Percentiles rank a stretch among this genome's conserved stretches.
These are phyloP conservation scores for Drosophila neotestacea DNA, from an alignment of 2,888 invertebrate species.

Conservation along the genomic window DNA sequence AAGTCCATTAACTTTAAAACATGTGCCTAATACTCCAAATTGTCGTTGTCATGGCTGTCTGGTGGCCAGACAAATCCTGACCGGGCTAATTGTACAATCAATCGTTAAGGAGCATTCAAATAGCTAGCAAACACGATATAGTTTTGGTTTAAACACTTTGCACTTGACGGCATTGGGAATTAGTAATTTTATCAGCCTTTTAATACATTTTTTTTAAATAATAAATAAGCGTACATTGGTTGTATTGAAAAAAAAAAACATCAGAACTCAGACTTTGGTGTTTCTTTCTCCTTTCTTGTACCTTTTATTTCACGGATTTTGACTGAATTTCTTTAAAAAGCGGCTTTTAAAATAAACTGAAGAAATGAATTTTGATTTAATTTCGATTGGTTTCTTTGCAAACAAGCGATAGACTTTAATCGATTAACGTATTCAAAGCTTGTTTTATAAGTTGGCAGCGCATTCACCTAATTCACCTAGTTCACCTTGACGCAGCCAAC, in stretches of 20 bases:
- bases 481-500: slow-evolving; percentile 36
- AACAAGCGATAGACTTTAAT: background rate
- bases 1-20: slow-evolving; percentile 39
- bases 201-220: no score
- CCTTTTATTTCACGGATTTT: no score
- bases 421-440: background rate
- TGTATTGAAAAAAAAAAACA: no score
- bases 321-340: no score
- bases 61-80: slow-evolving; percentile 58
- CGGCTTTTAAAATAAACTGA: no score
- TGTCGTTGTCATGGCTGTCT: slow-evolving; percentile 58
- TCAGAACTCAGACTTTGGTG: no score
- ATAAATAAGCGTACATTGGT: no score
- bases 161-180: background rate
- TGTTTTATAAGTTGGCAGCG: slow-evolving; percentile 7
- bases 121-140: background rate
- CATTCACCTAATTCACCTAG: background rate
- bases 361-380: no score
- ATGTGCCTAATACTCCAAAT: slow-evolving; percentile 44
- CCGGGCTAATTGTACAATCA: slow-evolving; percentile 48
- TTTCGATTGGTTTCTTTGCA: background rate
- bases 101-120: slow-evolving; percentile 23
- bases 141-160: background rate
- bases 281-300: no score
- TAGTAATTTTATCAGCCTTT: no score